Evolutionary conservation across 2,888 invertebrate species (phyloP), one percentile per base, ranked within the genome.

Genomic region (Scrobipalpa costella): DNA sequence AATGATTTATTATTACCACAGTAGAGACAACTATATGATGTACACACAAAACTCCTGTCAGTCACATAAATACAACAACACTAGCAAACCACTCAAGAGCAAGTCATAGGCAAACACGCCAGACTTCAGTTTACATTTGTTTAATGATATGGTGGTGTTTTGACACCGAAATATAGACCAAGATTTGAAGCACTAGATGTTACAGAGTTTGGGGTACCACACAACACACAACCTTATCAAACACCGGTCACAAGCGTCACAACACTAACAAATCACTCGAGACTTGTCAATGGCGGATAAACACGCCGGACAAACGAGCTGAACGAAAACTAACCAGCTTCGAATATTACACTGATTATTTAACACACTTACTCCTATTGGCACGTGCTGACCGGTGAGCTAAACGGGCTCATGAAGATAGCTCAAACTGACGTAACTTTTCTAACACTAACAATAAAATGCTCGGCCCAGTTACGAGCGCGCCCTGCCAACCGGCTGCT

Each of bases 381-480:
- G 36, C 55, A 62, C 34, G 55, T 60, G 33, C 19, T n/a, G 40
- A 38, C 57, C 47, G 21, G 40, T 21, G 9, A 34, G 19, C 36
- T 47, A 59, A 55, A 49, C 49, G 27, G 34, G 17, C 19, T 50
- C 15, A 50, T 61, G 34, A 34, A 61, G 34, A 64, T 64, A 61
- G 34, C 66, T 52, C 64, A 64, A 73, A 72, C 75, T 78, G 74
- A 79, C 75, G 77, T 74, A 77, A 83, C 75, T 75, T 58, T 69
- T 77, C 73, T 71, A 73, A 67, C 71, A 76, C 78, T 77, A 72
- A 80, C 74, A 71, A 78, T 77, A 70, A 73, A 73, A 78, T 81
- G 74, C 70, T 76, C 69, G 75, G 66, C 69, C 68, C 75, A 74
- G 73, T 71, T 69, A 74, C 68, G 68, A 73, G 68, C 76, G 77